A percentile compares a stretch with the other conserved stretches of the same genome.
Conservation (phyloP, 2,113 vertebrate genomes). For the Micromys minutus region DNA sequence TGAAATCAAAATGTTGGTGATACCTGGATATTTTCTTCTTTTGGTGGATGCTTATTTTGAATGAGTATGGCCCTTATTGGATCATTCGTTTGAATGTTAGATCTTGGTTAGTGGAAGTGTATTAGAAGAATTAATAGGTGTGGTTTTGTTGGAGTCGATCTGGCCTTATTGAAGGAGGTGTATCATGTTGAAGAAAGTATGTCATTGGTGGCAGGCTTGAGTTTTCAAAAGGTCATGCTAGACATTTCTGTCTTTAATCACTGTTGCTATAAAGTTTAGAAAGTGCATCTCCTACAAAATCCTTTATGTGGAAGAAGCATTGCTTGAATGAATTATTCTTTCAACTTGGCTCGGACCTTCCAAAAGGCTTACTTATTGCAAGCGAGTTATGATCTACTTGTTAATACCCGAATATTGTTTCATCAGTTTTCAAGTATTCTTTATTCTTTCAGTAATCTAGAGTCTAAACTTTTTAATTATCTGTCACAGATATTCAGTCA, state of each 20-base stretch:
- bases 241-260: neutral
- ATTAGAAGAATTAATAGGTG: neutral
- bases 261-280: neutral
- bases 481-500: neutral
- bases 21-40: fast-evolving
- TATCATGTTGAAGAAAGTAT: neutral
- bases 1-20: neutral
- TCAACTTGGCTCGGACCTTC: neutral
- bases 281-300: neutral
- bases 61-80: neutral
- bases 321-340: neutral
- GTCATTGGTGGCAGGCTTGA: neutral
- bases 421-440: neutral
- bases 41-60: neutral
- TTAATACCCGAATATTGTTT: neutral
- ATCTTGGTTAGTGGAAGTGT: neutral
- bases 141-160: neutral
- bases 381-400: neutral
- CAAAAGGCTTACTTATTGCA: neutral
- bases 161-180: neutral
- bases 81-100: neutral
- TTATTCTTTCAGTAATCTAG: neutral
- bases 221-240: neutral
- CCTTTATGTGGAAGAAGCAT: neutral
- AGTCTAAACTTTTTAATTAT: neutral